phyloP scores from a whole-genome alignment of 2,113 vertebrate species.

The Dolichallabes microphthalmus region DNA sequence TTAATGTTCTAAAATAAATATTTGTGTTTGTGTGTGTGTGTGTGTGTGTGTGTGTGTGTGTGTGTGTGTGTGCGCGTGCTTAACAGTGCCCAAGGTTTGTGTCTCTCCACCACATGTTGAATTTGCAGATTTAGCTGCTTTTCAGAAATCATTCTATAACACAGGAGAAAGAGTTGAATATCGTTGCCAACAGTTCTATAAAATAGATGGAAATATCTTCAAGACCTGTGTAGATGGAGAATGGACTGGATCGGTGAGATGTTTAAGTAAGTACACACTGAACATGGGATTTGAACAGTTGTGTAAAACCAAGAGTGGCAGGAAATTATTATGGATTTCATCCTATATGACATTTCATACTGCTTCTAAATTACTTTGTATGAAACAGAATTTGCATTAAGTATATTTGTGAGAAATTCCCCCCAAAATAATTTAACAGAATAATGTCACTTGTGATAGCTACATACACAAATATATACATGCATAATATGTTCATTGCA shows the following conservation, averaged over 20 bases:
- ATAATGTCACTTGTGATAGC: not conserved
- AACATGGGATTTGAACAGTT: not conserved
- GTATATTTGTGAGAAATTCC: not conserved
- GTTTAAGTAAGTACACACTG: conserved; percentile 54
- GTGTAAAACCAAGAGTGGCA: not conserved
- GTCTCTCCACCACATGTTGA: not conserved
- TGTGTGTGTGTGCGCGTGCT: not conserved
- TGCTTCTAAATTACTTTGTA: not conserved
- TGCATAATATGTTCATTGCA: too few relatives aligned
- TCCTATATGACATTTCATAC: not conserved
- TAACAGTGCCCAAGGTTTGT: conserved; percentile 3
- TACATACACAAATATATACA: not conserved
- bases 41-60: too few relatives aligned
- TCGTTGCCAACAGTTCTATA: conserved; percentile 20
- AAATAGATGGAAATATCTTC: not conserved
- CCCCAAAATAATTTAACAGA: not conserved
- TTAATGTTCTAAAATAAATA: too few relatives aligned
- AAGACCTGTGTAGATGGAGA: conserved; percentile 43
- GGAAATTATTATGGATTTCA: not conserved
- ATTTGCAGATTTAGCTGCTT: conserved; percentile 5
- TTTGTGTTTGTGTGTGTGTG: too few relatives aligned
- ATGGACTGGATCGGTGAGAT: conserved; percentile 48
- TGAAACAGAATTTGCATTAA: not conserved
- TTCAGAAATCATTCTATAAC: not conserved
- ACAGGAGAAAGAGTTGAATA: conserved; percentile 44